These are phyloP conservation scores for Muraenolepis orangiensis DNA, from an alignment of 2,797 vertebrate species.

Conservation along the genomic window DNA sequence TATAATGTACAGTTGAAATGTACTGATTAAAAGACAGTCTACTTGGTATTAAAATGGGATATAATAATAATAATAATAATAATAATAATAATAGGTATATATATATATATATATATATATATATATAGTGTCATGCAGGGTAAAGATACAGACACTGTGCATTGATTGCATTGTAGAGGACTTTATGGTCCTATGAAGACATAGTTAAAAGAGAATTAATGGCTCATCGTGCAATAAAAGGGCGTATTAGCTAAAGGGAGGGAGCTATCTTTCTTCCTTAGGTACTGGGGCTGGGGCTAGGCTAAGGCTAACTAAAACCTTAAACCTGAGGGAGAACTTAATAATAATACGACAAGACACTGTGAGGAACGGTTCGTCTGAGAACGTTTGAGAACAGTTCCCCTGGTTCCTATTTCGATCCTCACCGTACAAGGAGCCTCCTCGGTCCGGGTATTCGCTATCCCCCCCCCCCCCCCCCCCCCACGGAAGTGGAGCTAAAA, in stretches of 20 bases:
- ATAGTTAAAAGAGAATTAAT: neutral
- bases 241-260: slow-evolving; percentile 62
- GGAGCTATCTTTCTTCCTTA: slow-evolving; percentile 23
- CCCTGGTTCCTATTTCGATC: slow-evolving; percentile 66
- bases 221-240: slow-evolving; percentile 32
- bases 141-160: neutral
- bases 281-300: slow-evolving; percentile 40
- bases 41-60: too few species aligned
- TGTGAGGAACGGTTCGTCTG: neutral
- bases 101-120: too few species aligned
- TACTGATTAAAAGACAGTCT: too few species aligned
- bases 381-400: neutral
- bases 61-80: too few species aligned
- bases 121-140: neutral
- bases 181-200: neutral
- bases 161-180: neutral
- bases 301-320: slow-evolving; percentile 56
- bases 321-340: neutral
- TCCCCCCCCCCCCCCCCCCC: too few species aligned
- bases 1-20: too few species aligned
- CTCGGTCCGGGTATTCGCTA: slow-evolving; percentile 56
- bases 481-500: slow-evolving; percentile 80
- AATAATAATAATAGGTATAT: too few species aligned
- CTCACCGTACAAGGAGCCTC: slow-evolving; percentile 76
- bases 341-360: neutral